Conservation (phyloP, 2,797 vertebrate species). For the Notamacropus eugenii region DNA sequence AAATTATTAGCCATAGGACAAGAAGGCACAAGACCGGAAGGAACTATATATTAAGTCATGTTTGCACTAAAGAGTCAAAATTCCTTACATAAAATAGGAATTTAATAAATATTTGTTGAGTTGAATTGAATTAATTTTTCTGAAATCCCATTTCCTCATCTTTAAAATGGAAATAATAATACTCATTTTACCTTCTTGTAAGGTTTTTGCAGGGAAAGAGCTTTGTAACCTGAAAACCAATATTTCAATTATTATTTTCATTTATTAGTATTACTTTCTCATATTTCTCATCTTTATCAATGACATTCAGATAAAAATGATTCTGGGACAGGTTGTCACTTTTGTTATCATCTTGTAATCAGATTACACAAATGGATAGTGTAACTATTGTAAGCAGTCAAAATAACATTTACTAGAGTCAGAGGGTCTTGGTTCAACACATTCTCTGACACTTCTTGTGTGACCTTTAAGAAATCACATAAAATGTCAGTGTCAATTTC, state of each 20-base stretch:
- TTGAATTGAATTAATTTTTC: background rate
- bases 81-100: background rate
- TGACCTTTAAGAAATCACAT: background rate
- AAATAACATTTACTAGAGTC: background rate
- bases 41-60: background rate
- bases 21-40: background rate
- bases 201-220: background rate
- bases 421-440: background rate
- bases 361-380: background rate
- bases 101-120: background rate
- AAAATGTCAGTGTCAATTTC: conserved; percentile 18
- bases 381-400: background rate
- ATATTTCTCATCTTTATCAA: background rate
- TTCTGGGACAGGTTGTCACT: background rate
- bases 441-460: background rate
- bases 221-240: background rate
- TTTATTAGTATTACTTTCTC: background rate
- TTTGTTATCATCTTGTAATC: background rate
- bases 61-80: background rate
- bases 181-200: background rate
- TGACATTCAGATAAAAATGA: background rate
- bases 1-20: background rate
- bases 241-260: background rate
- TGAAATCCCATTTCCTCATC: background rate
- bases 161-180: background rate